Evolutionary conservation across 2,113 vertebrate species (phyloP).

Genomic region (Fulmarus glacialis): DNA sequence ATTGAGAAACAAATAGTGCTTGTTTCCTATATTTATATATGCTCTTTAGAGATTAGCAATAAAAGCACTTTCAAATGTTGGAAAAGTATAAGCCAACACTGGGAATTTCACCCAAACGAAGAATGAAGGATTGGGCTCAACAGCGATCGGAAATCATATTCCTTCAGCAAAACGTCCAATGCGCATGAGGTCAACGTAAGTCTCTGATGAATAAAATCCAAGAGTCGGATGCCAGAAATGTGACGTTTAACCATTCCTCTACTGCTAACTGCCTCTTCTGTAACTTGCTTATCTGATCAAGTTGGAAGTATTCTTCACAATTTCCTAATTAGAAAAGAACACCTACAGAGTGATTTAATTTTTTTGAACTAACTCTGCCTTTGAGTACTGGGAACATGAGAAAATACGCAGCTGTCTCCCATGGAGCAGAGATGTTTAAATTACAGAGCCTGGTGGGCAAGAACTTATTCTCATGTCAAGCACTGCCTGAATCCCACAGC

Average conservation of each 20-base stretch:
- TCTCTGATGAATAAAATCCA: not conserved
- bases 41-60: not conserved
- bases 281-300: not conserved
- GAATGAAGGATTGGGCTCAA: not conserved
- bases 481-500: not conserved
- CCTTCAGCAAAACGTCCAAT: not conserved
- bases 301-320: not conserved
- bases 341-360: not conserved
- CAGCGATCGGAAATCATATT: not conserved
- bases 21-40: not conserved
- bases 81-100: not conserved
- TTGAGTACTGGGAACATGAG: not conserved
- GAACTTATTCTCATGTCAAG: not conserved
- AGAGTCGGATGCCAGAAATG: not conserved
- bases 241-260: not conserved
- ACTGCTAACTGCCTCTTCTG: not conserved
- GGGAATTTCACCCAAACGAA: not conserved
- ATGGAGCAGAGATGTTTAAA: not conserved
- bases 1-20: not conserved
- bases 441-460: not conserved
- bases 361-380: not conserved
- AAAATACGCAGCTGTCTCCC: not conserved
- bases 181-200: not conserved
- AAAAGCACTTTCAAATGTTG: not conserved
- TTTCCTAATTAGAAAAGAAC: not conserved